These are phyloP conservation scores for Hirtodrosophila cameraria DNA, from an alignment of 2,888 invertebrate genomes.

Conservation along the genomic window DNA sequence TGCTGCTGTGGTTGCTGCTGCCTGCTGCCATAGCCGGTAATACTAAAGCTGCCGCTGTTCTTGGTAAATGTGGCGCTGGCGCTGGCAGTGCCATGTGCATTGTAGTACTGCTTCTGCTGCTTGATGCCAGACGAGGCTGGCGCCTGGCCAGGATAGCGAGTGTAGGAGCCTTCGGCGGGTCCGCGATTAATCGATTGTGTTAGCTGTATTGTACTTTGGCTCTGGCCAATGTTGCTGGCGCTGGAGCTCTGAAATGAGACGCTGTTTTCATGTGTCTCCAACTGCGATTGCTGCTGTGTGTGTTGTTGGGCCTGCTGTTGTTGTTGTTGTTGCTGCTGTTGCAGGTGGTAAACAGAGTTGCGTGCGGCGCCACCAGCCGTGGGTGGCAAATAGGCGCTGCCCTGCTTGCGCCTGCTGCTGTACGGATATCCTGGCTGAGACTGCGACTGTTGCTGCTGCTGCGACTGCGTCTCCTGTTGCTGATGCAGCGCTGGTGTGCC, in stretches of 20 bases:
- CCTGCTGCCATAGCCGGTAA: slow-evolving; percentile 71
- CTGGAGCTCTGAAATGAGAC: slow-evolving; percentile 70
- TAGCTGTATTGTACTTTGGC: slow-evolving; percentile 52
- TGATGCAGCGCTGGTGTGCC: slow-evolving; percentile 78
- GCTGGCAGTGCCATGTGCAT: slow-evolving; percentile 69
- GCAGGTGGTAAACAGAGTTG: slow-evolving; percentile 74
- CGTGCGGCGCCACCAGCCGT: slow-evolving; percentile 62
- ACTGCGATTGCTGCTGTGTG: slow-evolving; percentile 40
- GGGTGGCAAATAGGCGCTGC: slow-evolving; percentile 83
- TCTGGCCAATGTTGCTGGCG: slow-evolving; percentile 48
- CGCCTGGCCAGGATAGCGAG: slow-evolving; percentile 61
- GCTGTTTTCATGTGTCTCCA: slow-evolving; percentile 64
- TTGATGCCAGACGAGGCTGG: slow-evolving; percentile 25
- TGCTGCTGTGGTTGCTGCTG: slow-evolving; percentile 41
- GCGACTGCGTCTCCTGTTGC: slow-evolving; percentile 59
- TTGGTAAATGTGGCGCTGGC: slow-evolving; percentile 62
- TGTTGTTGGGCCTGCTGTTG: slow-evolving; percentile 55
- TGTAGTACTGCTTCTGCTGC: slow-evolving; percentile 73
- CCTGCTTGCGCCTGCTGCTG: slow-evolving; percentile 76
- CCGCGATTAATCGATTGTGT: slow-evolving; percentile 59
- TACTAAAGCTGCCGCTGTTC: slow-evolving; percentile 73
- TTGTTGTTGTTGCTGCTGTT: slow-evolving; percentile 57
- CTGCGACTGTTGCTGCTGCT: slow-evolving; percentile 39
- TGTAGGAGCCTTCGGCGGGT: slow-evolving; percentile 82
- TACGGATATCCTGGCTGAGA: slow-evolving; percentile 59